Evolutionary conservation across 1,140 invertebrate species (phyloP), one percentile per base, ranked within the genome.

Genomic region (Lucilia cuprina): DNA sequence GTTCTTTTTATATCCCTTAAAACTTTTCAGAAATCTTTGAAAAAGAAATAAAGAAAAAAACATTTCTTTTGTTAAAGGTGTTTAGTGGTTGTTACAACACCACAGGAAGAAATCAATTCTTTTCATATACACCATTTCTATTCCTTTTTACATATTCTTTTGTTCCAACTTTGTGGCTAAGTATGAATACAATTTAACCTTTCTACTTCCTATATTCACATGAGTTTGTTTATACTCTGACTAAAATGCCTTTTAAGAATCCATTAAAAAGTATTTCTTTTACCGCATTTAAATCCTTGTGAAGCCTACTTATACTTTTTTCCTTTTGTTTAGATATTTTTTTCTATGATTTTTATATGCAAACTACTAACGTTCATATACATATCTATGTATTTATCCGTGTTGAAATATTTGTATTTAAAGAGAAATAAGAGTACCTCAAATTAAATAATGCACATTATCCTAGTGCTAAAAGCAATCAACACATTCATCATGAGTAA

Each of bases 21-120:
- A 41, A 41, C 7, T 41, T 7, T 41, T 41, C 5, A 41, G 41
- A 41, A 41, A 41, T 41, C 41, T 10, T 14, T 55, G 49, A 9
- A 12, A 55, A 55, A 55, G 50, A 55, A 17, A 55, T 7, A 70
- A 21, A 70, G 85, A 83, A 41, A 83, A 82, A 75, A 17, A 35
- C 60, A 49, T 14, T 21, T 83, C 41, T 86, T 86, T 83, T 74
- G 86, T 86, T 85, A 87, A 87, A 88, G 89, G 87, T 86, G 89
- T 87, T 86, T 87, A 89, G 87, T 85, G 89, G 89, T 87, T 89
- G 87, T 89, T 87, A 86, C 84, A 49, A 49, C n/a, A 9, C n/a
- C 49, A 47, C 77, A 80, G 77, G 77, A 80, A 80, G 77, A 80
- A 80, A 80, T 80, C 77, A 80, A 80, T 80, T 80, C 77, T 13